Conservation (phyloP, 1,140 invertebrate species). For the Campoletis sonorensis region DNA sequence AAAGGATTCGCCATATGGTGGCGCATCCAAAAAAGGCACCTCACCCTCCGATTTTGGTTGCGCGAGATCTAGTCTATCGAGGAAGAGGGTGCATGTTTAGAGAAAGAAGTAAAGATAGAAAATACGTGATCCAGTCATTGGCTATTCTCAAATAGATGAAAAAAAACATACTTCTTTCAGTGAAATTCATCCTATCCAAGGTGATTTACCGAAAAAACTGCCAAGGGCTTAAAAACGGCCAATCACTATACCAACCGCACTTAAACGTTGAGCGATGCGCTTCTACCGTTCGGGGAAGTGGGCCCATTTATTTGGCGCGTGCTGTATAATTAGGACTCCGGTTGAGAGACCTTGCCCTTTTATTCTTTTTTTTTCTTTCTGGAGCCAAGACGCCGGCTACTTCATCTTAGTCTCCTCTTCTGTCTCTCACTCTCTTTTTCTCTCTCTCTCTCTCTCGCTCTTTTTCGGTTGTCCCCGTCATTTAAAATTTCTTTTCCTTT, state of each 20-base stretch:
- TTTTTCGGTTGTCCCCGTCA: not conserved
- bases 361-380: slow-evolving; percentile 45
- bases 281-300: slow-evolving; percentile 47
- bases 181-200: not conserved
- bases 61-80: not conserved
- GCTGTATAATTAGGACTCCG: slow-evolving; percentile 69
- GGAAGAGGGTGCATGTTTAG: slow-evolving; percentile 8
- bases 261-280: slow-evolving; percentile 27
- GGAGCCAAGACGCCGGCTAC: slow-evolving; percentile 49
- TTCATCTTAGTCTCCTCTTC: slow-evolving; percentile 30
- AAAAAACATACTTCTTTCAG: not conserved
- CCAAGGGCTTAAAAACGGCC: not conserved
- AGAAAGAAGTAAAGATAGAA: slow-evolving; percentile 16
- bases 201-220: not conserved
- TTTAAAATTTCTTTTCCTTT: not conserved
- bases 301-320: slow-evolving; percentile 69
- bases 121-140: slow-evolving; percentile 1
- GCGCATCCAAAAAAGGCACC: slow-evolving; percentile 34
- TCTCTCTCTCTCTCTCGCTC: not conserved
- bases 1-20: slow-evolving; percentile 72
- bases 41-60: slow-evolving; percentile 24
- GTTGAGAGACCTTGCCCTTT: slow-evolving; percentile 44
- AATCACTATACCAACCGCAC: not conserved
- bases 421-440: not conserved
- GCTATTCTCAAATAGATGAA: not conserved